Evolutionary conservation across 53 echinoderm and acorn worm species (phyloP).

Genomic region (Hippasteria phrygiana): DNA sequence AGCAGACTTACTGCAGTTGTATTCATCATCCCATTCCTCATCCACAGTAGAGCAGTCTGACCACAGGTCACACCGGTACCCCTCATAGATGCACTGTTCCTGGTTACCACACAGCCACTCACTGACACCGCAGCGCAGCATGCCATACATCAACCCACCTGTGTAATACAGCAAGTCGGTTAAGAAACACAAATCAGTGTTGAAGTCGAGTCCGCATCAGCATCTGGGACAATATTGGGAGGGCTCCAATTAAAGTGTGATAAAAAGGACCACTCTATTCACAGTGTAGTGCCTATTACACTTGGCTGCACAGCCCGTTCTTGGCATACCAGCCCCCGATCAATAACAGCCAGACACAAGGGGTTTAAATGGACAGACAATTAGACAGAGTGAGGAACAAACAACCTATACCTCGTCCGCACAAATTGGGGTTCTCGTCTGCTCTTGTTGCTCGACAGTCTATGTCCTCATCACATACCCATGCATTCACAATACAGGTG

Average conservation of each 20-base stretch:
- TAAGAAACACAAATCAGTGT: too few relatives aligned
- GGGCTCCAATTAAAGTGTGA: too few relatives aligned
- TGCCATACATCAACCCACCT: not conserved
- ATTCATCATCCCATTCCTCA: slow-evolving; percentile 1
- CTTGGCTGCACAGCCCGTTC: too few relatives aligned
- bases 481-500: not conserved
- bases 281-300: too few relatives aligned
- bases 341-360: not conserved
- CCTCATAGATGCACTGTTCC: slow-evolving; percentile 37
- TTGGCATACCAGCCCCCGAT: too few relatives aligned
- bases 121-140: not conserved
- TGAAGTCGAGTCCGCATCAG: too few relatives aligned
- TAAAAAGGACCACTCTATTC: too few relatives aligned
- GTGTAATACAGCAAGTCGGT: too few relatives aligned
- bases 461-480: slow-evolving; percentile 13
- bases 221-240: too few relatives aligned
- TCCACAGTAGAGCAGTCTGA: not conserved
- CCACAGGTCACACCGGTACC: not conserved
- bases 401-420: slow-evolving; percentile 30
- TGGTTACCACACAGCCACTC: slow-evolving; percentile 38
- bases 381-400: not conserved
- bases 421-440: slow-evolving; percentile 24
- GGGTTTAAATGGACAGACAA: not conserved
- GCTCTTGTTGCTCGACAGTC: slow-evolving; percentile 24
- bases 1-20: slow-evolving; percentile 64